A percentile compares a stretch with the other conserved stretches of the same genome.
phyloP scores from a whole-genome alignment of 2,113 vertebrate genomes.

The Marmota flaviventris region DNA sequence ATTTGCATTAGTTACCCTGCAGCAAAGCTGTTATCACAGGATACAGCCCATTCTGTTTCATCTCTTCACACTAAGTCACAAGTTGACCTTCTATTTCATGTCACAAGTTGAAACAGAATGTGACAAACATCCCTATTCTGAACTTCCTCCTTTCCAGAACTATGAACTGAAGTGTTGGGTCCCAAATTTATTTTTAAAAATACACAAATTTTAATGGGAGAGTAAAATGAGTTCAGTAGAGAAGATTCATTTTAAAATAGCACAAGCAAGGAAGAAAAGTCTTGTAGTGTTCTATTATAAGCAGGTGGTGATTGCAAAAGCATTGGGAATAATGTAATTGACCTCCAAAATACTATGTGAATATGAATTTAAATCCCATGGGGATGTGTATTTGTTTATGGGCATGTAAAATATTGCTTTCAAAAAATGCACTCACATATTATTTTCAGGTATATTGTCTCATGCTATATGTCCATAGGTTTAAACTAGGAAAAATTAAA shows the following conservation, averaged over 20 bases:
- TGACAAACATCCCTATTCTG: too few species aligned
- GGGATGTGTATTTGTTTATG: background rate
- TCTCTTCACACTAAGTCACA: too few species aligned
- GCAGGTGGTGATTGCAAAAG: background rate
- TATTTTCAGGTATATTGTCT: background rate
- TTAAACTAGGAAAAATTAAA: slow-evolving; percentile 25
- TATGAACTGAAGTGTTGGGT: background rate
- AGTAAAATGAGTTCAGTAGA: background rate
- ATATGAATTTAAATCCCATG: background rate
- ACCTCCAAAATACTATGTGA: background rate
- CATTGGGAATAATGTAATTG: background rate
- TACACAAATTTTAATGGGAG: background rate
- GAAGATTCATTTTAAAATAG: background rate
- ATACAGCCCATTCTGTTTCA: too few species aligned
- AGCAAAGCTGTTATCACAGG: too few species aligned
- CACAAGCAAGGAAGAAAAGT: background rate
- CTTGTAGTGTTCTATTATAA: background rate
- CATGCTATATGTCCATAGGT: background rate
- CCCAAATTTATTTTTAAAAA: background rate
- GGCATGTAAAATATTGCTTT: background rate
- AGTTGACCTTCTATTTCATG: too few species aligned
- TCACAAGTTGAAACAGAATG: too few species aligned
- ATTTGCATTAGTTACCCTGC: too few species aligned
- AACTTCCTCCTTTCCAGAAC: too few species aligned
- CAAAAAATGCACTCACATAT: background rate